These are phyloP conservation scores for Epinephelus fuscoguttatus DNA, from an alignment of 2,113 vertebrate species.

Conservation along the genomic window DNA sequence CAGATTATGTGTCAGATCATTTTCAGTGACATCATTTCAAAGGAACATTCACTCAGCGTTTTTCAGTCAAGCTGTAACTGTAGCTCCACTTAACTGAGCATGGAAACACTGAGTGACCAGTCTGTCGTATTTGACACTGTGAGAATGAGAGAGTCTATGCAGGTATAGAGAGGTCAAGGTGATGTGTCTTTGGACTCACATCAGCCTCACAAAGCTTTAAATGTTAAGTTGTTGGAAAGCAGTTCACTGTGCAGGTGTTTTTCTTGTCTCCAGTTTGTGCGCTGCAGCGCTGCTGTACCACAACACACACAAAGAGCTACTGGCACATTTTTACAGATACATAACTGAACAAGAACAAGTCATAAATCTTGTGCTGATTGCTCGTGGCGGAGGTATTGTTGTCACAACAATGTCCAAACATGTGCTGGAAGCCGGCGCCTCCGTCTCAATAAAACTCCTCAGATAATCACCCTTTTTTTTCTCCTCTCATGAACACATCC, in stretches of 20 bases:
- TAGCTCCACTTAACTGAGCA: too few relatives aligned
- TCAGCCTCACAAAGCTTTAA: background rate
- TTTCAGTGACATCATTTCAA: too few relatives aligned
- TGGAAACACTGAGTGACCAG: too few relatives aligned
- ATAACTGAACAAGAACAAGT: conserved; percentile 22
- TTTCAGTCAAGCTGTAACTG: too few relatives aligned
- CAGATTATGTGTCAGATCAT: too few relatives aligned
- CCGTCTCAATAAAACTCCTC: conserved; percentile 37
- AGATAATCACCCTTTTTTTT: conserved; percentile 48
- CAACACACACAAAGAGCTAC: background rate
- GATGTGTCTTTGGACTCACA: background rate
- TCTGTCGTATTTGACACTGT: too few relatives aligned
- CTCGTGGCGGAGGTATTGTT: conserved; percentile 53
- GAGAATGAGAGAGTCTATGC: background rate
- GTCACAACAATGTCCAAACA: conserved; percentile 72
- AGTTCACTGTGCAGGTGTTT: background rate
- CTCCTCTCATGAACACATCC: conserved; percentile 44
- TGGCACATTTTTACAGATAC: conserved; percentile 15
- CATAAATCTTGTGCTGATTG: conserved; percentile 50
- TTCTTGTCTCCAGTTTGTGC: background rate
- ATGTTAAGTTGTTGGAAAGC: background rate
- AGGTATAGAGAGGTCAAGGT: background rate
- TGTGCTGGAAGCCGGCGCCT: conserved; percentile 49
- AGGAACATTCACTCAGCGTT: too few relatives aligned
- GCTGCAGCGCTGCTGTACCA: background rate